Base-by-base conservation (phyloP, 2,797 vertebrate genomes). In the Anguilla marmorata region DNA sequence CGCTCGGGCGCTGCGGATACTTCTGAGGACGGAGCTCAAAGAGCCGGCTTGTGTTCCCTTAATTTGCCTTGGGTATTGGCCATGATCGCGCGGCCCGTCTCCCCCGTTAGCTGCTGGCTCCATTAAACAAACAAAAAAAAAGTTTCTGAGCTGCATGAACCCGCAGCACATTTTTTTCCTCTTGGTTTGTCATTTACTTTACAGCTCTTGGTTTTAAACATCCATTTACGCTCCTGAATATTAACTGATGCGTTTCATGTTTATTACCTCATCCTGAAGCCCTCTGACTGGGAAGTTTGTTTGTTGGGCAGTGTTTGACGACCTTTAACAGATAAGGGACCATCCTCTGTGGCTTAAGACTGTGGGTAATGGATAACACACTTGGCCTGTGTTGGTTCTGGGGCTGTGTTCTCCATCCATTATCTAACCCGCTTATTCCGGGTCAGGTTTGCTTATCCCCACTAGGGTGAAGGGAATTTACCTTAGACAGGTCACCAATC, bases 1-100 rank as follows among this genome's bases (percentile, higher is more conserved):
- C 83, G 11, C 52, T 30, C 11, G 27, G 27, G 27, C 24, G 12
- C n/a, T 27, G 24, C 14, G 83, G 50, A 56, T 33, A 54, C 27
- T 27, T 84, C 45, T 56, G 58, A 56, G 6, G 83, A 84, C 27
- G 4, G 45, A 50, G 45, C 79, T 82, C 79, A 82, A 82, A 82
- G 79, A 82, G 50, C 19, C 7, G 9, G 79, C 79, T 48, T n/a
- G 79, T 50, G 79, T 82, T 82, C 24, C 41, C 79, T 82, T 82
- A 82, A 82, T 82, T 82, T 82, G 41, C 45, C 79, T 21, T 50
- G 79, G 79, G 79, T 50, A 82, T 82, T 82, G 74, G 74, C 50
- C 45, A 50, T 82, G 79, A 12, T 24, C 21, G 21, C 45, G 11
- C 45, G 30, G 11, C 8, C 79, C 21, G 7, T 24, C 79, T 82